Percentiles rank a stretch among this genome's conserved stretches.
phyloP scores from a whole-genome alignment of 2,888 invertebrate species.

The Pollenia labialis region DNA sequence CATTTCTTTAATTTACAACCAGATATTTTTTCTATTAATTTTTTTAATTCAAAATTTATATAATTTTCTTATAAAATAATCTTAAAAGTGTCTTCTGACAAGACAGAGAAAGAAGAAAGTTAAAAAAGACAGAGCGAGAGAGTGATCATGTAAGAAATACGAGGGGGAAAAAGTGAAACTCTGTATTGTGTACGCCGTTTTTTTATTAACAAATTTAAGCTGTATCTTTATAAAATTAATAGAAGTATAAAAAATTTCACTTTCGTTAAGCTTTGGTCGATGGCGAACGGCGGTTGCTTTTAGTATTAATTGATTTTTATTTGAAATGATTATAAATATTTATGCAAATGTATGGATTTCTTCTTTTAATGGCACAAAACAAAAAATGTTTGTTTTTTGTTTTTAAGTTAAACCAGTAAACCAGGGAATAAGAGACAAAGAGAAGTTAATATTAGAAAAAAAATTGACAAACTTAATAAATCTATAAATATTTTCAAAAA shows the following conservation, averaged over 20 bases:
- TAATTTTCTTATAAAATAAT: conserved; percentile 7
- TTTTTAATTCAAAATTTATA: neutral
- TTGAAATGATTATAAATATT: neutral
- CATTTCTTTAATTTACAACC: neutral
- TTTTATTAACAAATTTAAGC: neutral
- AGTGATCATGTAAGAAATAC: neutral
- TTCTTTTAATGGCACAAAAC: neutral
- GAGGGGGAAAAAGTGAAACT: conserved; percentile 33
- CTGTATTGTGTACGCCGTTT: neutral
- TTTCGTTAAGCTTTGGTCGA: conserved; percentile 29
- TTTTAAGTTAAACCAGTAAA: neutral
- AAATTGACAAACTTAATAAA: too few species aligned
- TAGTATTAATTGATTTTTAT: neutral
- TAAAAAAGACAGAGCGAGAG: neutral
- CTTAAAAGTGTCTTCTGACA: neutral
- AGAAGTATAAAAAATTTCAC: conserved; percentile 32
- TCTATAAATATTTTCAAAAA: too few species aligned
- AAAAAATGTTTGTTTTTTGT: neutral
- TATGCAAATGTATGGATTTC: conserved; percentile 35
- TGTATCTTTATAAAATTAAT: neutral
- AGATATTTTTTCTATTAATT: neutral
- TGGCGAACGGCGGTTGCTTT: neutral
- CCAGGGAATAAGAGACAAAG: too few species aligned
- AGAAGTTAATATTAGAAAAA: too few species aligned
- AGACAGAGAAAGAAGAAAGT: neutral